Base-by-base conservation (phyloP, 2,113 vertebrate species). In the Maccullochella peelii region DNA sequence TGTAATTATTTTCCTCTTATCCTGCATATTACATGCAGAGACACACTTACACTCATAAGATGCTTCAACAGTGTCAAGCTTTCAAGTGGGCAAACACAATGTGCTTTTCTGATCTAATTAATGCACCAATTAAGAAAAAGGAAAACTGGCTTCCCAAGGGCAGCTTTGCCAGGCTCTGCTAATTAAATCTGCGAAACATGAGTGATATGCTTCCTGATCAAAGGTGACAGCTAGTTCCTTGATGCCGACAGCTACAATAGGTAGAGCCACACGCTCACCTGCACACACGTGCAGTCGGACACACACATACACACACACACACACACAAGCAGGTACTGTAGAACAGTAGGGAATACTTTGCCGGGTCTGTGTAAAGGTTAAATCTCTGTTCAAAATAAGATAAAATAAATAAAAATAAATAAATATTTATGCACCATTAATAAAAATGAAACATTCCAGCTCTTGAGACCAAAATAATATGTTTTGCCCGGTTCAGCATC, bases 101-200 rank as follows among this genome's bases (percentile, higher is more conserved):
- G 91, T 91, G 90, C 85, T 96, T 95, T 94, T 96, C 95, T 95
- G 95, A 96, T 97, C 94, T 96, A 96, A 97, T 96, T 97, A 97
- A 97, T 96, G 96, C 96, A 94, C 94, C 97, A 97, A 98, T 98
- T 97, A 98, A 97, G 96, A 97, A 95, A 96, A 96, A 96, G 95
- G 95, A 97, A 95, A 95, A 96, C 95, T 95, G 92, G 93, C 95
- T 95, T 97, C 95, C 95, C 94, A 91, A 96, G 96, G 97, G 95
- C 93, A 95, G 90, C 95, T 95, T 96, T 94, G 96, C 96, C 95
- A 95, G 96, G 95, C 95, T 89, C 90, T 2, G 85, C 94, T 97
- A 97, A 98, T 98, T 97, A 97, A 97, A 97, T 96, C 94, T 87
- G 58, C 92, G 93, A 93, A 96, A 95, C 89, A 88, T 87, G 91